Conservation (phyloP, 2,888 invertebrate genomes). For the Rugalucina vietnamica region DNA sequence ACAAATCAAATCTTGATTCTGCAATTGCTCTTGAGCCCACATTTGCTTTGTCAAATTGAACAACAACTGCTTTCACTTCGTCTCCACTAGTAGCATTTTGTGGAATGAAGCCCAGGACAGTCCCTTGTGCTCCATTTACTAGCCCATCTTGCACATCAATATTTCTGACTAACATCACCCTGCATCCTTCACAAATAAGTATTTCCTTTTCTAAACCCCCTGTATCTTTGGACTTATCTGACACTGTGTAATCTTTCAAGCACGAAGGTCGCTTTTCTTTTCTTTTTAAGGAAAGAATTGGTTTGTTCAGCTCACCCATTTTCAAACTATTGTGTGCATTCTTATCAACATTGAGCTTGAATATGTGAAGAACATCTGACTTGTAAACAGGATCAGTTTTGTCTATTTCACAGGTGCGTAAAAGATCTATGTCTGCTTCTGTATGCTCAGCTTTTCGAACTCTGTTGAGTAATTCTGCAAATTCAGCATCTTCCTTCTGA, state of each 20-base stretch:
- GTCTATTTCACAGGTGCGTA: background rate
- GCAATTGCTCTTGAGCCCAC: slow-evolving; percentile 41
- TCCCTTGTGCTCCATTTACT: slow-evolving; percentile 15
- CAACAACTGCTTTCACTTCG: background rate
- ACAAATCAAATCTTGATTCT: slow-evolving; percentile 25
- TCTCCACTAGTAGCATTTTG: background rate
- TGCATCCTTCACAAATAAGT: background rate
- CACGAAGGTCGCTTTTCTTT: slow-evolving; percentile 13
- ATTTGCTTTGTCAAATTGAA: slow-evolving; percentile 38
- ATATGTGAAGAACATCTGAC: slow-evolving; percentile 1
- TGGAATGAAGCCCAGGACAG: background rate
- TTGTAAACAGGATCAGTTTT: background rate
- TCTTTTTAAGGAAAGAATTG: background rate
- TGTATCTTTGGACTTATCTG: slow-evolving; percentile 12
- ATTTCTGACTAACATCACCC: slow-evolving; percentile 22
- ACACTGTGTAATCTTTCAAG: slow-evolving; percentile 5
- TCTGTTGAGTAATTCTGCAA: background rate
- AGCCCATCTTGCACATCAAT: slow-evolving; percentile 30
- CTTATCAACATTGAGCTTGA: slow-evolving; percentile 2
- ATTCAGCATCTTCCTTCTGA: slow-evolving; percentile 1
- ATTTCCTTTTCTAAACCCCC: slow-evolving; percentile 13
- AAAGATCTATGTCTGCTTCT: background rate
- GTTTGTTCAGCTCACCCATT: background rate
- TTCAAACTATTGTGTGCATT: background rate
- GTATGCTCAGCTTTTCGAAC: background rate